Percentiles rank a stretch among this genome's conserved stretches.
Evolutionary conservation across 2,113 vertebrate species (phyloP).

Genomic region (Aspidoscelis tigris): DNA sequence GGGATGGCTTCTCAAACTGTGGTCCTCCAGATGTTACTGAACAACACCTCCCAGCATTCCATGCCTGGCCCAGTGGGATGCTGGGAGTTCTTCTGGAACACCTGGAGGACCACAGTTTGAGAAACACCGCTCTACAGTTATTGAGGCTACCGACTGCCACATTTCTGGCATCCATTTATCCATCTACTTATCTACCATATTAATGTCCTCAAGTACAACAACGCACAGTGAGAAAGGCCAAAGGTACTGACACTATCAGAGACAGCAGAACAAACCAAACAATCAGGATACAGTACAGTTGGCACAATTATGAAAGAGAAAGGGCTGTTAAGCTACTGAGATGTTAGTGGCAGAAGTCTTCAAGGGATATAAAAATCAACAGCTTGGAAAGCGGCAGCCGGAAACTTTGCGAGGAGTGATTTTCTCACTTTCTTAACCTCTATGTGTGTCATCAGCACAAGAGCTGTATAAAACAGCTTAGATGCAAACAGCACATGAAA

Average conservation of each 20-base stretch:
- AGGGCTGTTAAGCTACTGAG: slow-evolving; percentile 5
- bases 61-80: too few relatives aligned
- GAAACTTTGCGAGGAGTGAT: background rate
- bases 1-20: too few relatives aligned
- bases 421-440: background rate
- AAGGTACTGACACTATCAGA: background rate
- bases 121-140: too few relatives aligned
- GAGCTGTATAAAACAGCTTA: background rate
- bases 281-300: background rate
- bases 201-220: background rate
- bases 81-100: too few relatives aligned
- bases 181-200: background rate
- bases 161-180: background rate
- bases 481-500: background rate
- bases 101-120: too few relatives aligned
- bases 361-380: slow-evolving; percentile 7
- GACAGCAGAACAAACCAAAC: background rate
- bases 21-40: too few relatives aligned
- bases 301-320: slow-evolving; percentile 9
- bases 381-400: background rate
- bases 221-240: background rate
- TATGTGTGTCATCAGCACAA: slow-evolving; percentile 4
- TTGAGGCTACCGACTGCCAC: too few relatives aligned
- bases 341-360: slow-evolving; percentile 17
- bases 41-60: too few relatives aligned